Evolutionary conservation across 2,797 vertebrate genomes (phyloP), one percentile per base, ranked within the genome.

Genomic region (Xenopus petersii): DNA sequence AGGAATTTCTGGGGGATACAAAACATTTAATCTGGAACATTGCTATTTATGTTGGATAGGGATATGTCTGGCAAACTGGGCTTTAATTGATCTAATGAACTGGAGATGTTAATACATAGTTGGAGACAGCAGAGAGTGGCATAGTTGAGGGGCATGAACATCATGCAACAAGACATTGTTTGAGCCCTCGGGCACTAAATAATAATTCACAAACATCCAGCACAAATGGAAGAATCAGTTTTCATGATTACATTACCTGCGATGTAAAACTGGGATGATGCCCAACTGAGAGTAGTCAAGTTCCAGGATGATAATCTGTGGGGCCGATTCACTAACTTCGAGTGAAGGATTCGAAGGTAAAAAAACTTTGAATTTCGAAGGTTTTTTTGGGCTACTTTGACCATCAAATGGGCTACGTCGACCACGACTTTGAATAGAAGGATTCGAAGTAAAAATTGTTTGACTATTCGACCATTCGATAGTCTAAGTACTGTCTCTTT

Each of bases 161-260:
- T 47, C 88, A 90, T 82, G 82, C 0, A 92, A 91, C 2, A 91
- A 97, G 96, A 33, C 98, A 93, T 81, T 87, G 91, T 5, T 84
- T 99, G 86, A 97, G 94, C 83, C 94, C 94, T 1, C 93, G 96
- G 82, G 89, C 93, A 11, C 87, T 97, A 88, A 94, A 88, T 71
- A 81, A 84, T 46, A 91, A 98, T 75, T 84, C 94, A 71, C 2
- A 95, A 86, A 70, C 96, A 59, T 94, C 90, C 87, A 97, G 96
- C 83, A 82, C 73, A 8, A 81, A 81, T 0, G 94, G 95, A 1
- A 93, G 88, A 81, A 95, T 98, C 80, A 81, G 84, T 0, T 99
- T 99, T 4, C 97, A 99, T 63, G 95, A 98, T 64, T 98, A 98
- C 42, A 91, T 99, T 4, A 91, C 93, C 79, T 97, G 96, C 68